phyloP scores from a whole-genome alignment of 2,113 vertebrate species.

The Seriola aureovittata region DNA sequence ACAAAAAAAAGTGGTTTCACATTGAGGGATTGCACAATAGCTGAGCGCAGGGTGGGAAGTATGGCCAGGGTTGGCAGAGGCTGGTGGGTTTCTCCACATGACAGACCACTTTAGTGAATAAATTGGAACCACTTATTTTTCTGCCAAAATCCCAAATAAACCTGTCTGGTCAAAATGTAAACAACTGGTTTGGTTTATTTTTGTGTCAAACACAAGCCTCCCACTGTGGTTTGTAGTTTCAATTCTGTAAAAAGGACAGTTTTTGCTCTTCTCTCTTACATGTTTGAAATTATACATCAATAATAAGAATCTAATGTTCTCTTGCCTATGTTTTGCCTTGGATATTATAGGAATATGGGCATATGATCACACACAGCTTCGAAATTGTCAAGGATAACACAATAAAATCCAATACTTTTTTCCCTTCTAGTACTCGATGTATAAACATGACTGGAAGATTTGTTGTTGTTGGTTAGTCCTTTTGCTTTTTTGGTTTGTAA shows the following conservation, averaged over 20 bases:
- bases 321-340: not conserved
- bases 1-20: constrained; percentile 33
- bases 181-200: not conserved
- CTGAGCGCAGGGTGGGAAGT: constrained; percentile 40
- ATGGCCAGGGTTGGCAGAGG: constrained; percentile 10
- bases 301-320: not conserved
- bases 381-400: not conserved
- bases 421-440: too few species aligned
- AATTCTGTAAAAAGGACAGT: not conserved
- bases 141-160: not conserved
- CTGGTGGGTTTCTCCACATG: constrained; percentile 24
- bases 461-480: too few species aligned
- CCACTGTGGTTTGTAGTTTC: not conserved
- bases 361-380: not conserved
- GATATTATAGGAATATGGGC: not conserved
- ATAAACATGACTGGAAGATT: too few species aligned
- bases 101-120: not conserved
- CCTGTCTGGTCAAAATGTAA: not conserved
- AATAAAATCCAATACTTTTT: too few species aligned
- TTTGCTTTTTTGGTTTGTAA: not conserved
- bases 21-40: constrained; percentile 61
- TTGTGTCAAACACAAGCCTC: not conserved
- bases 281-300: not conserved
- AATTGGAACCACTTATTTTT: constrained; percentile 2
- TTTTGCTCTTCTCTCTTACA: accelerated